Base-by-base conservation (phyloP, 1,140 invertebrate species). In the Calephelis nemesis region DNA sequence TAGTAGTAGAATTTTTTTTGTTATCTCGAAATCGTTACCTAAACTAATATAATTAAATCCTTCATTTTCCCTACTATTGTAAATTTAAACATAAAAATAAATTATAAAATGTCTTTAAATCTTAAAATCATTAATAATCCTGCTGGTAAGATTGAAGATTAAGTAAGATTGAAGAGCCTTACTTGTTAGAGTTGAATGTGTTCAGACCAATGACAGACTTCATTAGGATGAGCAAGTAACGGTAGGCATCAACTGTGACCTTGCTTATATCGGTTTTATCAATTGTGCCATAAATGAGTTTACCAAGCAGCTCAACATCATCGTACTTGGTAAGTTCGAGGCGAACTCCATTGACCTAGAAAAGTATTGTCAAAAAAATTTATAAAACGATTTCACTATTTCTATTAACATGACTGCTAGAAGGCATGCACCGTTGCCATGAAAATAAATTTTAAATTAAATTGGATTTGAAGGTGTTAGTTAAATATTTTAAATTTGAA, bases 301-400 rank as follows among this genome's bases (percentile, higher is more conserved):
- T 85, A 7, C 84, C 86, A 30, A 88, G 77, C 30, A 65, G 68
- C 72, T 88, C 84, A n/a, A 88, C 60, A 52, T 86, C 86, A 11
- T 87, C 83, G 47, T 70, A 9, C 65, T 85, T 88, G 7, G 70
- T 77, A 3, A 88, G 74, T 52, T 87, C 83, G 5, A 83, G 67
- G 62, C 79, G 75, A 4, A 80, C 66, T 0, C 84, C 83, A 40
- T 85, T 82, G 47, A 87, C 78, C 86, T 88, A 54, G 63, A 70
- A 75, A 74, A 42, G 11, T 47, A 47, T 15, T 0, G 2, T 10
- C 9, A 48, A 11, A 47, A 9, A 63, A 11, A 15, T 48, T 63
- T 7, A 12, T 13, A 15, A 15, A n/a, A 63, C 6, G 12, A 12
- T 15, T 15, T 45, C 30, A 30, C 30, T 4, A 30, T 30, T 30